A percentile compares a stretch with the other conserved stretches of the same genome.
phyloP scores from a whole-genome alignment of 2,888 invertebrate genomes.

The Onthophagus sagittarius region DNA sequence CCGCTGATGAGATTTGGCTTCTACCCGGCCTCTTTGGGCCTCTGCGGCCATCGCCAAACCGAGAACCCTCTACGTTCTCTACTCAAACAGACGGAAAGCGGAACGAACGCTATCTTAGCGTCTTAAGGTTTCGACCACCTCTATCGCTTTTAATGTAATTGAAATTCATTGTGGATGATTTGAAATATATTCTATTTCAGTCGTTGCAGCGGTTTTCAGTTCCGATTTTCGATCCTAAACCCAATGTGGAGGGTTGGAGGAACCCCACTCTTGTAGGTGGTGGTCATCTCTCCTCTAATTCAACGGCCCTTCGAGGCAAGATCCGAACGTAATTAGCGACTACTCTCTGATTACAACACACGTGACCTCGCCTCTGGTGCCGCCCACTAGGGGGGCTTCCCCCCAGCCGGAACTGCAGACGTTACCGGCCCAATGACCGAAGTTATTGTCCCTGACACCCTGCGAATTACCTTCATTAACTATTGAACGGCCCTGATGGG shows the following conservation, averaged over 20 bases:
- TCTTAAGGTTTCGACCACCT: neutral
- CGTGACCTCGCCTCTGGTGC: slow-evolving; percentile 34
- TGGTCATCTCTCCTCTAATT: slow-evolving; percentile 30
- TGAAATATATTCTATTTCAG: neutral
- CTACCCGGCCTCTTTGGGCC: slow-evolving; percentile 2
- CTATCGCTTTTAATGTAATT: slow-evolving; percentile 40
- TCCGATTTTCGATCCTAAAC: neutral
- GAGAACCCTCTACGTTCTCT: neutral
- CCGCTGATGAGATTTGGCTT: slow-evolving; percentile 43
- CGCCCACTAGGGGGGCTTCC: neutral
- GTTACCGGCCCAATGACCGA: slow-evolving; percentile 39
- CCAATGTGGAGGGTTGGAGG: neutral
- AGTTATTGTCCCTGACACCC: slow-evolving; percentile 43
- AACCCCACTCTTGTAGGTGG: slow-evolving; percentile 1
- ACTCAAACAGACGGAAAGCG: neutral
- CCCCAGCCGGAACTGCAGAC: slow-evolving; percentile 28
- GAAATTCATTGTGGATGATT: slow-evolving; percentile 37
- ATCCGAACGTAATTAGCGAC: slow-evolving; percentile 39
- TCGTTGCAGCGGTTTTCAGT: neutral
- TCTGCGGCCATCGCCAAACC: neutral
- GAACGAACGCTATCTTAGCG: slow-evolving; percentile 15
- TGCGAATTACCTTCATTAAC: slow-evolving; percentile 39
- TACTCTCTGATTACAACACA: slow-evolving; percentile 46
- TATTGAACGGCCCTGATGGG: slow-evolving; percentile 32
- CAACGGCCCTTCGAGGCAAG: slow-evolving; percentile 26